Evolutionary conservation across 2,113 vertebrate species (phyloP).

Genomic region (Promerops cafer): DNA sequence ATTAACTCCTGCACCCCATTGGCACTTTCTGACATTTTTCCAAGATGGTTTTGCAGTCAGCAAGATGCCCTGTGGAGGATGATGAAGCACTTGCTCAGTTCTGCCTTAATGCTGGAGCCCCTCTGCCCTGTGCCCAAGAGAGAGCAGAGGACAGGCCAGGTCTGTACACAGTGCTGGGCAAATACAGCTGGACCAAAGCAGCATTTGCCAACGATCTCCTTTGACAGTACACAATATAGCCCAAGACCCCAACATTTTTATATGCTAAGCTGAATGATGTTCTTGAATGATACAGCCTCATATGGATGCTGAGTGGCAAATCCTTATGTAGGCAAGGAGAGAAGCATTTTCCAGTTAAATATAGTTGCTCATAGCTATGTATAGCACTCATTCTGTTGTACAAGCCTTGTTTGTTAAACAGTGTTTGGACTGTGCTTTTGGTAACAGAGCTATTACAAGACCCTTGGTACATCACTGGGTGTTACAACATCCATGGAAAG

Average conservation of each 20-base stretch:
- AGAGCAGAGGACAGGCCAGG: not conserved
- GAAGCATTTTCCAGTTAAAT: not conserved
- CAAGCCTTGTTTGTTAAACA: not conserved
- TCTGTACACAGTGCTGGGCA: not conserved
- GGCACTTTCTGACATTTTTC: not conserved
- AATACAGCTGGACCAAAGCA: not conserved
- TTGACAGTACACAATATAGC: fast-evolving
- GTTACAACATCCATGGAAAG: not conserved
- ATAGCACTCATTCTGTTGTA: not conserved
- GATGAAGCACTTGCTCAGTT: not conserved
- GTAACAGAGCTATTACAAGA: not conserved
- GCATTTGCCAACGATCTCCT: not conserved
- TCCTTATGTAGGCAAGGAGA: not conserved
- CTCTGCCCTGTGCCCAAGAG: not conserved
- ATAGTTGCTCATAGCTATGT: not conserved
- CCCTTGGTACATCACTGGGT: not conserved
- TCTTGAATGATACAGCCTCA: not conserved
- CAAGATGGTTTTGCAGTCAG: not conserved
- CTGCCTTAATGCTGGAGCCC: not conserved
- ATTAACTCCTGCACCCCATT: not conserved
- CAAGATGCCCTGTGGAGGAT: not conserved
- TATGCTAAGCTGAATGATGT: not conserved
- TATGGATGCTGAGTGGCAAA: not conserved
- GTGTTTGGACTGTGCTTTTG: not conserved
- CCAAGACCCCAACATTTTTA: not conserved